A percentile compares a stretch with the other conserved stretches of the same genome.
phyloP scores from a whole-genome alignment of 2,113 vertebrate genomes.

The Scartelaos histophorus region DNA sequence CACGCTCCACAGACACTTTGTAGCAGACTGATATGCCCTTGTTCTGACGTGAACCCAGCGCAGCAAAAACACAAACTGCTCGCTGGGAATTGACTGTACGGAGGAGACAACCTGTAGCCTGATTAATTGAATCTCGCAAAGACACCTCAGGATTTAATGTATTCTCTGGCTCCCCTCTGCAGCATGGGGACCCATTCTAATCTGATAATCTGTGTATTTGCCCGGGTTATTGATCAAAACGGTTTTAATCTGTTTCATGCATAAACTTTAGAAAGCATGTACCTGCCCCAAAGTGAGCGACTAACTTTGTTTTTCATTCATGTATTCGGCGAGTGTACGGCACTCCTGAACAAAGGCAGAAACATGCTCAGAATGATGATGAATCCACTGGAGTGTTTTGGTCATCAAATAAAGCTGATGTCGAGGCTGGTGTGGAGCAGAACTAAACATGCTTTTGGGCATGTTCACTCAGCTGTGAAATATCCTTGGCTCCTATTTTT shows the following conservation, averaged over 20 bases:
- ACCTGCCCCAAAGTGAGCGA: constrained; percentile 23
- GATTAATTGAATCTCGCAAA: constrained; percentile 65
- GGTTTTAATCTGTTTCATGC: constrained; percentile 68
- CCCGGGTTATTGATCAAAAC: constrained; percentile 70
- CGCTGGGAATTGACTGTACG: constrained; percentile 41
- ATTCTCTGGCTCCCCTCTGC: constrained; percentile 59
- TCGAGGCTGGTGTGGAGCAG: constrained; percentile 45
- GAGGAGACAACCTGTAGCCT: constrained; percentile 50
- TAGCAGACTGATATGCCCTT: constrained; percentile 39
- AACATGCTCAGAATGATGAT: constrained; percentile 50
- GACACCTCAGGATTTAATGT: constrained; percentile 58
- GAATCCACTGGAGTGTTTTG: constrained; percentile 57
- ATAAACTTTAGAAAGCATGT: constrained; percentile 59
- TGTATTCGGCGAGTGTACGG: constrained; percentile 14
- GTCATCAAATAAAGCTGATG: constrained; percentile 55
- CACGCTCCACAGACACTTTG: constrained; percentile 39
- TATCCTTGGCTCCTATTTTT: constrained; percentile 72
- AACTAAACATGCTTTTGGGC: constrained; percentile 58
- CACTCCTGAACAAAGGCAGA: constrained; percentile 36
- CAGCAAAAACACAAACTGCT: constrained; percentile 36
- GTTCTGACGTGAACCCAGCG: constrained; percentile 34
- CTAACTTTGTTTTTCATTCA: constrained; percentile 14
- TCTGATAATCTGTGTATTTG: constrained; percentile 77
- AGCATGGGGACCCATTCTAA: constrained; percentile 65
- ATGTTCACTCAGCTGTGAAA: constrained; percentile 69